Evolutionary conservation across 2,797 vertebrate species (phyloP).

Genomic region (Anguilla pacifica): DNA sequence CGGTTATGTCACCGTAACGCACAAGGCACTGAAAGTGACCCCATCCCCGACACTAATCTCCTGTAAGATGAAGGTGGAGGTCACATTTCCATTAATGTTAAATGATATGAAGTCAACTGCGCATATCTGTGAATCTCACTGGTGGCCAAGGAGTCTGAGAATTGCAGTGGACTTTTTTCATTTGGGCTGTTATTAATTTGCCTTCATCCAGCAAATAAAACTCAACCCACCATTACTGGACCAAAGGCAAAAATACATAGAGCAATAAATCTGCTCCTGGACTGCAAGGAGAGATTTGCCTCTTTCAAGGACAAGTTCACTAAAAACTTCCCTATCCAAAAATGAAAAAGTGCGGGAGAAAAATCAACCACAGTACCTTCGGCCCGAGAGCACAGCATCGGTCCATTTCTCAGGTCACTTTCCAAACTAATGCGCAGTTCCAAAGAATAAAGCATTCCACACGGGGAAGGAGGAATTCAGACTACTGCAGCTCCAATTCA

Average conservation of each 20-base stretch:
- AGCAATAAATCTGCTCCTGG: neutral
- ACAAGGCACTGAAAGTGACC: neutral
- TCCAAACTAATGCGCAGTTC: neutral
- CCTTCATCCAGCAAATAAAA: neutral
- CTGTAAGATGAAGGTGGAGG: constrained; percentile 25
- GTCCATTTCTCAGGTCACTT: neutral
- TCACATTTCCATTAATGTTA: constrained; percentile 39
- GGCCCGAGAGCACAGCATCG: neutral
- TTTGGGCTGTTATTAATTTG: neutral
- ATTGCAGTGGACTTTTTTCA: neutral
- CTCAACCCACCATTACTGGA: neutral
- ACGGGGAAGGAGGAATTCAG: neutral
- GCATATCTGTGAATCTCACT: neutral
- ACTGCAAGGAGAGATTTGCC: neutral
- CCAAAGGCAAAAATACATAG: neutral
- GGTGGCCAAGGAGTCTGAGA: neutral
- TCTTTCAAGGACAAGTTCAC: neutral
- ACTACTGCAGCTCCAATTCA: neutral
- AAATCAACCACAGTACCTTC: neutral
- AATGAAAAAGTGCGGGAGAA: neutral
- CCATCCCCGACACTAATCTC: neutral
- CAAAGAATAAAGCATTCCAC: neutral
- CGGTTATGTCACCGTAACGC: neutral
- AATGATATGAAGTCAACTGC: neutral
- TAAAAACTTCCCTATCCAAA: neutral